These are phyloP conservation scores for Lamprologus ornatipinnis DNA, from an alignment of 2,113 vertebrate species.

Conservation along the genomic window DNA sequence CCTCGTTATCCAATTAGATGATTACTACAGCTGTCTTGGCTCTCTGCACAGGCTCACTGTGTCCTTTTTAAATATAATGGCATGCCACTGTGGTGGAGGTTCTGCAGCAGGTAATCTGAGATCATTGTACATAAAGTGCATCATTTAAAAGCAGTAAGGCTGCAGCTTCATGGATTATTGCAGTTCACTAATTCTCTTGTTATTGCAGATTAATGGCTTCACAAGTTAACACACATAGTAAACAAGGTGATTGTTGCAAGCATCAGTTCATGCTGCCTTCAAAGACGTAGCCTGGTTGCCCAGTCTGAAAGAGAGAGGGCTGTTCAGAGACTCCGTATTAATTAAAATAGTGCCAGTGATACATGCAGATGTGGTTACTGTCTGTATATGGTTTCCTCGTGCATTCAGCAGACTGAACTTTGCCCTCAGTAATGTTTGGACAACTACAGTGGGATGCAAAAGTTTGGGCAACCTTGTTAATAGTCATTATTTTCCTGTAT, in stretches of 20 bases:
- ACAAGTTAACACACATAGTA: background rate
- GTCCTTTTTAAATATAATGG: background rate
- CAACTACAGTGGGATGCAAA: background rate
- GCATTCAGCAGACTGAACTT: background rate
- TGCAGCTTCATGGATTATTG: background rate
- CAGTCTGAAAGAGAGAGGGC: background rate
- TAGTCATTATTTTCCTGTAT: no score
- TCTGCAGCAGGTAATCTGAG: background rate
- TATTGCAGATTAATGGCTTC: background rate
- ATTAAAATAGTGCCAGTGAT: background rate
- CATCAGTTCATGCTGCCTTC: rapidly evolving
- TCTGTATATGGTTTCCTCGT: background rate
- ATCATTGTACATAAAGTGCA: background rate
- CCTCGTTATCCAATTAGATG: background rate
- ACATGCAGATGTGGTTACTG: background rate
- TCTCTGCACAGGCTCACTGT: background rate
- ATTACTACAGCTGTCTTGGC: background rate
- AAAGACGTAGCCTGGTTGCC: background rate
- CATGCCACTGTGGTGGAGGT: background rate
- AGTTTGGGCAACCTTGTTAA: no score
- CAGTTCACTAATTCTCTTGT: background rate
- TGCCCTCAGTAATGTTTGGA: background rate
- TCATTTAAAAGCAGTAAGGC: background rate
- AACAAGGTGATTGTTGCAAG: background rate
- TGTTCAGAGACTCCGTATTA: background rate